phyloP scores from a whole-genome alignment of 2,888 invertebrate genomes.

The Linyphia triangularis region DNA sequence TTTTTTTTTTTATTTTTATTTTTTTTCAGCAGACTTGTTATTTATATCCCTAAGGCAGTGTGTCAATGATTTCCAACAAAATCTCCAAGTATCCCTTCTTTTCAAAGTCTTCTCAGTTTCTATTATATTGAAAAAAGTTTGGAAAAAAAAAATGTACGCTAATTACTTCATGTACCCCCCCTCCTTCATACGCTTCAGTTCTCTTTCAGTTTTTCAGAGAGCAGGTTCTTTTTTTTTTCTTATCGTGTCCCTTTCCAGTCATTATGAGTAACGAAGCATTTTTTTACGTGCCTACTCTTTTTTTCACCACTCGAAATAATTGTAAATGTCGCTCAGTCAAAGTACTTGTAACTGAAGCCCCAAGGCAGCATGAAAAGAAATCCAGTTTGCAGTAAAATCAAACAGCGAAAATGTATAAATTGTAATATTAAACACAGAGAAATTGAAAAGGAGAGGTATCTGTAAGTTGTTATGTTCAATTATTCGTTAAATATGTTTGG shows the following conservation, averaged over 20 bases:
- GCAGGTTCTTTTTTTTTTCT: constrained; percentile 9
- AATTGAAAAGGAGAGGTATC: background rate
- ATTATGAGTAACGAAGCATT: constrained; percentile 33
- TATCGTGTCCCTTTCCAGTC: constrained; percentile 32
- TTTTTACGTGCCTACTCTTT: background rate
- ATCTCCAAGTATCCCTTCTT: constrained; percentile 34
- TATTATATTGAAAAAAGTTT: background rate
- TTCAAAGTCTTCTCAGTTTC: constrained; percentile 4
- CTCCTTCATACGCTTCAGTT: constrained; percentile 38
- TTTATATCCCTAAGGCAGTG: constrained; percentile 53
- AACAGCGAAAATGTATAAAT: constrained; percentile 32
- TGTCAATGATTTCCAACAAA: constrained; percentile 49
- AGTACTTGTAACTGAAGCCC: constrained; percentile 33
- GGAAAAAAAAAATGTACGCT: constrained; percentile 28
- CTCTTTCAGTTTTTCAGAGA: constrained; percentile 4
- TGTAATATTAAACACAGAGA: background rate
- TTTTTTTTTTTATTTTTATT: background rate
- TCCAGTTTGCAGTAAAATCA: constrained; percentile 27
- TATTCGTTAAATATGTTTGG: background rate
- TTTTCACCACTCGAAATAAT: constrained; percentile 15
- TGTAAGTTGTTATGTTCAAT: background rate
- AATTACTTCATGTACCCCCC: constrained; percentile 61
- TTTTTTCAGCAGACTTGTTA: constrained; percentile 52
- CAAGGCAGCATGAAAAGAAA: constrained; percentile 20
- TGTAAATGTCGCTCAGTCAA: constrained; percentile 35